A percentile compares a stretch with the other conserved stretches of the same genome.
Conservation (phyloP, 2,888 invertebrate genomes). For the Spialia ferax region DNA sequence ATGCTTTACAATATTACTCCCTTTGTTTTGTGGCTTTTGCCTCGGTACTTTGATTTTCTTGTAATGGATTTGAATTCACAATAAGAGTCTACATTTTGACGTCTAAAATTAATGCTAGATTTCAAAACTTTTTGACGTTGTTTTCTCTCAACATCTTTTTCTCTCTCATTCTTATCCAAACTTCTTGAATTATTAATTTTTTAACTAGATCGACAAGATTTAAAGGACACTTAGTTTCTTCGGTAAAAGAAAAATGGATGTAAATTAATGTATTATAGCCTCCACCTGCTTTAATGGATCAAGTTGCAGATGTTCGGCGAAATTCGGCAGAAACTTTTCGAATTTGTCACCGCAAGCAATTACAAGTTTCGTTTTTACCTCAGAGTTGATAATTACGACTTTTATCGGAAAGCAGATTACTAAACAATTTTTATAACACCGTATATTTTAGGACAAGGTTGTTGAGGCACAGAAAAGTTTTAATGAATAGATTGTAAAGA, state of each 20-base stretch:
- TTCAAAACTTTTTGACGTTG: too few relatives aligned
- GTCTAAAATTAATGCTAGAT: too few relatives aligned
- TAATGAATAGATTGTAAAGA: not conserved
- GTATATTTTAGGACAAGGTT: not conserved
- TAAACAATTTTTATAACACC: constrained; percentile 3
- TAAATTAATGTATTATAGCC: constrained; percentile 45
- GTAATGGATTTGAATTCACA: too few relatives aligned
- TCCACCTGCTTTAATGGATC: constrained; percentile 57
- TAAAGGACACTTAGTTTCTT: not conserved
- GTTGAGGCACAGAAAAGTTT: not conserved
- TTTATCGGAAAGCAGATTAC: constrained; percentile 14
- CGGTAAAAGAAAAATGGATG: not conserved
- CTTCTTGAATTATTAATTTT: too few relatives aligned
- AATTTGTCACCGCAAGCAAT: constrained; percentile 68
- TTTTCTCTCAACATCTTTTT: too few relatives aligned
- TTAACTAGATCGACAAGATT: too few relatives aligned
- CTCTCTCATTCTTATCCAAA: too few relatives aligned
- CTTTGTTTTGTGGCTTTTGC: too few relatives aligned
- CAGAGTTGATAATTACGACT: constrained; percentile 43
- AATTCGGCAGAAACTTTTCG: constrained; percentile 60
- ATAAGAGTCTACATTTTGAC: too few relatives aligned
- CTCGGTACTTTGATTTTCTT: too few relatives aligned
- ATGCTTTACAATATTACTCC: too few relatives aligned
- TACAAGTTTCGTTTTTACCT: constrained; percentile 64
- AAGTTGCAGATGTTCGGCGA: constrained; percentile 58